Evolutionary conservation across 2,888 invertebrate species (phyloP).

Genomic region (Octodonta nipae): DNA sequence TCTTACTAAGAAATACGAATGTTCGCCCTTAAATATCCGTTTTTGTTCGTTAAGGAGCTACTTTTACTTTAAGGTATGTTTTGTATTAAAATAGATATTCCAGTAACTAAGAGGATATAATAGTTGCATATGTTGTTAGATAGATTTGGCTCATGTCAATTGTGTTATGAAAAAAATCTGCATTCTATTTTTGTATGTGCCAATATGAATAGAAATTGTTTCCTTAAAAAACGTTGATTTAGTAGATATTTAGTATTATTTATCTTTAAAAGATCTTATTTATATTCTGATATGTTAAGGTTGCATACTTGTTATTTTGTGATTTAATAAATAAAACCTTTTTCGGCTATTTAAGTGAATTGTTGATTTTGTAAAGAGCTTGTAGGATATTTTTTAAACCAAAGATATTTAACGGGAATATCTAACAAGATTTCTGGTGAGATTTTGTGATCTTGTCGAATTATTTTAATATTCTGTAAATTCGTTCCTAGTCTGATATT

Average conservation of each 20-base stretch:
- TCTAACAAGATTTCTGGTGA: conserved; percentile 8
- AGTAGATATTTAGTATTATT: conserved; percentile 11
- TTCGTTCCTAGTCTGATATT: conserved; percentile 26
- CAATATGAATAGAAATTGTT: background rate
- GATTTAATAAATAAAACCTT: conserved; percentile 7
- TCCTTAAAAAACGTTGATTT: conserved; percentile 1
- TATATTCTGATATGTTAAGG: conserved; percentile 5
- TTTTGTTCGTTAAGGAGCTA: no score
- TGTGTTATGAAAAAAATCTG: no score
- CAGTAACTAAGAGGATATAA: no score
- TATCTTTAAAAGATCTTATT: conserved; percentile 12
- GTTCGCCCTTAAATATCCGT: no score
- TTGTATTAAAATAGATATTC: no score
- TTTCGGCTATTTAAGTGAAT: conserved; percentile 5
- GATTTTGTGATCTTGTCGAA: conserved; percentile 18
- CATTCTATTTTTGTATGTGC: conserved; percentile 9
- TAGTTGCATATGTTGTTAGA: no score
- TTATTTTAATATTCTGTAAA: conserved; percentile 16
- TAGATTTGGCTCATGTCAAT: no score
- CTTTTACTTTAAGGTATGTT: no score
- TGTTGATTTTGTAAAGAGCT: conserved; percentile 9
- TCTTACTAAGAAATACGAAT: no score
- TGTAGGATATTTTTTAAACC: conserved; percentile 11
- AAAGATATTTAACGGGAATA: conserved; percentile 19
- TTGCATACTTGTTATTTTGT: conserved; percentile 10